These are phyloP conservation scores for Parasteatoda lunata DNA, from an alignment of 2,888 invertebrate genomes.

Conservation along the genomic window DNA sequence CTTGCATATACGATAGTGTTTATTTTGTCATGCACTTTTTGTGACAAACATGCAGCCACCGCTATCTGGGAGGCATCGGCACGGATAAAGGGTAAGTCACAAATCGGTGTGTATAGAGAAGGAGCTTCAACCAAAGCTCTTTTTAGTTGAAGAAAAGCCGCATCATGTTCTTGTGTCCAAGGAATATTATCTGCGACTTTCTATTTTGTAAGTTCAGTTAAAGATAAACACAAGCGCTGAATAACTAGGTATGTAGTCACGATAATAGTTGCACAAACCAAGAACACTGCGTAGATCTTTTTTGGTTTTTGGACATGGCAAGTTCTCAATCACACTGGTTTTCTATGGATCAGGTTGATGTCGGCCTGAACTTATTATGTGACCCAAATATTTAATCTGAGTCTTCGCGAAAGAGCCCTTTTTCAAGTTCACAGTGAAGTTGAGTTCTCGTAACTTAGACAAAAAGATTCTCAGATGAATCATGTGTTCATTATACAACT, in stretches of 20 bases:
- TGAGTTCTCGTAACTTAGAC: no score
- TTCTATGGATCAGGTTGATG: constrained; percentile 19
- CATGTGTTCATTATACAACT: not conserved
- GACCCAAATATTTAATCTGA: not conserved
- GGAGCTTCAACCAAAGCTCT: no score
- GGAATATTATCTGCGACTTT: not conserved
- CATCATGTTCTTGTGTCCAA: not conserved
- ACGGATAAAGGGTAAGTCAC: not conserved
- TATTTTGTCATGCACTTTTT: not conserved
- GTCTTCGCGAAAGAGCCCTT: not conserved
- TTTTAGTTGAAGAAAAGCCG: not conserved
- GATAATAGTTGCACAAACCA: not conserved
- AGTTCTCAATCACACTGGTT: not conserved
- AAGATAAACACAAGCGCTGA: not conserved
- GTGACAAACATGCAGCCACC: not conserved
- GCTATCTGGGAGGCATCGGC: not conserved
- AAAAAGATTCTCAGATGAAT: not conserved
- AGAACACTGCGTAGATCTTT: not conserved
- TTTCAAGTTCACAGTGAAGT: not conserved
- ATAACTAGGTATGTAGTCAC: not conserved
- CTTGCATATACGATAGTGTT: not conserved
- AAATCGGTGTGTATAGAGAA: not conserved
- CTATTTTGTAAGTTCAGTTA: no score
- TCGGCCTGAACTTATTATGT: not conserved
- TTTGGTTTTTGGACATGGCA: not conserved